A percentile compares a stretch with the other conserved stretches of the same genome.
Evolutionary conservation across 2,113 vertebrate genomes (phyloP).

Genomic region (Plotosus lineatus): DNA sequence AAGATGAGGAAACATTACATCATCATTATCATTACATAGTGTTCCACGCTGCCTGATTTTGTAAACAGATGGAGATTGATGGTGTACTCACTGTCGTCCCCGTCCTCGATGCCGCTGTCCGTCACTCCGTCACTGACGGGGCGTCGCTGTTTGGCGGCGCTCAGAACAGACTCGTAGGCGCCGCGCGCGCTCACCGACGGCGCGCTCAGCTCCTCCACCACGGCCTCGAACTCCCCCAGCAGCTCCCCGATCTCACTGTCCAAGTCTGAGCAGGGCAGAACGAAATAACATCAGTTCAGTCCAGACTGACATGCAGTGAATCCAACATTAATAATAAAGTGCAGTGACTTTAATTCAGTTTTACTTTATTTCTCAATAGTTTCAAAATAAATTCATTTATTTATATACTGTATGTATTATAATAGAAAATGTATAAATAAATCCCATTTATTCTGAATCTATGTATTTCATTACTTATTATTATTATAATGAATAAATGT

Average conservation of each 20-base stretch:
- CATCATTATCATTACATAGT: no score
- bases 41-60: neutral
- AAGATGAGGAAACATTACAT: no score
- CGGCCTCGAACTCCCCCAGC: slow-evolving; percentile 76
- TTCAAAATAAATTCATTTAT: no score
- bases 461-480: no score
- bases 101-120: slow-evolving; percentile 71
- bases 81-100: slow-evolving; percentile 67
- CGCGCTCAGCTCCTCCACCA: slow-evolving; percentile 70
- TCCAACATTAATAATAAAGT: neutral
- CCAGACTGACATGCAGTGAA: neutral
- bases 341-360: no score
- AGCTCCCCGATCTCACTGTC: slow-evolving; percentile 70
- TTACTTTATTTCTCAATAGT: no score
- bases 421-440: no score
- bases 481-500: no score
- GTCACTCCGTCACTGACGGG: slow-evolving; percentile 47
- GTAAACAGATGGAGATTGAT: no score
- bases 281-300: neutral
- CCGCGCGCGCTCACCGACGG: slow-evolving; percentile 56
- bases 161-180: slow-evolving; percentile 59
- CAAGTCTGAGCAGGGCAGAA: slow-evolving; percentile 56
- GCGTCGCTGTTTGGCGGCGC: slow-evolving; percentile 60
- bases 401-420: no score
- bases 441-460: no score